Evolutionary conservation across 2,888 invertebrate species (phyloP).

Genomic region (Polyploca ridens): DNA sequence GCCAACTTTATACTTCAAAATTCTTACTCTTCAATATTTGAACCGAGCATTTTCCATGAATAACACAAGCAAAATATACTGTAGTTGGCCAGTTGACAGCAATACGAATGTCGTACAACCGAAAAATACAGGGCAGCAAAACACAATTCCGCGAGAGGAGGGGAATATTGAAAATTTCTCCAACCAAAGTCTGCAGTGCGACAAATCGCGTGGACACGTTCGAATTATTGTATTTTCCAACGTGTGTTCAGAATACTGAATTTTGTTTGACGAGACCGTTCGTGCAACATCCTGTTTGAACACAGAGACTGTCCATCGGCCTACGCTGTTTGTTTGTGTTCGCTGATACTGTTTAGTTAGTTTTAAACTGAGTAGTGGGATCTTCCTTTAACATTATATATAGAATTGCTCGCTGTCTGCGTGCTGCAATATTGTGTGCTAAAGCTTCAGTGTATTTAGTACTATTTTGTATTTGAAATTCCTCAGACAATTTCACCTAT

Average conservation of each 20-base stretch:
- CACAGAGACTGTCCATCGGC: slow-evolving; percentile 21
- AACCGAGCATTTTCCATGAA: background rate
- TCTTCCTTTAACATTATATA: slow-evolving; percentile 37
- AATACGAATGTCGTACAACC: slow-evolving; percentile 10
- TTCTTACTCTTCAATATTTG: background rate
- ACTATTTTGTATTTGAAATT: slow-evolving; percentile 14
- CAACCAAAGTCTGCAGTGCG: slow-evolving; percentile 70
- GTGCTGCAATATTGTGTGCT: slow-evolving; percentile 14
- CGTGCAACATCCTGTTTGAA: slow-evolving; percentile 52
- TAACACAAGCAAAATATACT: background rate
- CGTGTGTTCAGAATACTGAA: slow-evolving; percentile 57
- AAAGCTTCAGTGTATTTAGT: slow-evolving; percentile 25
- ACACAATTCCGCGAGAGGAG: slow-evolving; percentile 12
- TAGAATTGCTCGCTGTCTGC: slow-evolving; percentile 17
- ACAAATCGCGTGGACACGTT: slow-evolving; percentile 77
- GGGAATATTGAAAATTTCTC: slow-evolving; percentile 65
- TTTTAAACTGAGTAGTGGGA: slow-evolving; percentile 41
- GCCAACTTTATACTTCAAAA: background rate
- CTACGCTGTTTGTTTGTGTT: slow-evolving; percentile 36
- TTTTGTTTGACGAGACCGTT: slow-evolving; percentile 60
- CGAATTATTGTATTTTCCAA: slow-evolving; percentile 68
- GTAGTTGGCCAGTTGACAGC: slow-evolving; percentile 12
- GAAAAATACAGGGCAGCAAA: slow-evolving; percentile 11
- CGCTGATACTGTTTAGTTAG: slow-evolving; percentile 47
- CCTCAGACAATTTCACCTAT: no score